Evolutionary conservation across 2,888 invertebrate species (phyloP).

Genomic region (Ferdinandea cuprea): DNA sequence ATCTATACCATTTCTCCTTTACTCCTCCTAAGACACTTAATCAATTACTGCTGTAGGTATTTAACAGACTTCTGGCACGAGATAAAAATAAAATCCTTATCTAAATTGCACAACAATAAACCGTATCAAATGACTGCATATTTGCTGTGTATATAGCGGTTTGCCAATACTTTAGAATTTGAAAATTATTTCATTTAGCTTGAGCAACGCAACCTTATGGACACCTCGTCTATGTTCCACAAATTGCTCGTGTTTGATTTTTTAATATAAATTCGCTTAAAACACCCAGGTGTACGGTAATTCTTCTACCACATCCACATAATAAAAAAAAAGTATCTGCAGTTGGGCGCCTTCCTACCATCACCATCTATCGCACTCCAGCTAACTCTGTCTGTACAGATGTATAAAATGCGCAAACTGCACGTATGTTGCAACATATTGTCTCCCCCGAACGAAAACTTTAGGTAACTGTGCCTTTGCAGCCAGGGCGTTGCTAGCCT

Average conservation of each 20-base stretch:
- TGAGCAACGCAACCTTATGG: slow-evolving; percentile 9
- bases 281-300: slow-evolving; percentile 63
- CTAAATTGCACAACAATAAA: too few relatives aligned
- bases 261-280: slow-evolving; percentile 54
- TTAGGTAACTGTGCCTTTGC: slow-evolving; percentile 68
- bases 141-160: too few relatives aligned
- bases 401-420: slow-evolving; percentile 53
- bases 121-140: not conserved
- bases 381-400: slow-evolving; percentile 42
- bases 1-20: too few relatives aligned
- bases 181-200: not conserved
- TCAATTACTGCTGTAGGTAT: too few relatives aligned
- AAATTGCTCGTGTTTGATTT: slow-evolving; percentile 43
- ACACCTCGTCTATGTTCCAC: slow-evolving; percentile 38
- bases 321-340: slow-evolving; percentile 45
- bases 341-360: slow-evolving; percentile 59
- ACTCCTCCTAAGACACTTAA: too few relatives aligned
- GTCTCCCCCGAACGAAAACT: slow-evolving; percentile 67
- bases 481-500: slow-evolving; percentile 71
- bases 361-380: slow-evolving; percentile 40
- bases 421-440: slow-evolving; percentile 69
- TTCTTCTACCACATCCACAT: slow-evolving; percentile 44
- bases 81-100: too few relatives aligned
- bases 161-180: not conserved
- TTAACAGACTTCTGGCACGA: too few relatives aligned